These are phyloP conservation scores for Scartelaos histophorus DNA, from an alignment of 2,113 vertebrate genomes.

Conservation along the genomic window DNA sequence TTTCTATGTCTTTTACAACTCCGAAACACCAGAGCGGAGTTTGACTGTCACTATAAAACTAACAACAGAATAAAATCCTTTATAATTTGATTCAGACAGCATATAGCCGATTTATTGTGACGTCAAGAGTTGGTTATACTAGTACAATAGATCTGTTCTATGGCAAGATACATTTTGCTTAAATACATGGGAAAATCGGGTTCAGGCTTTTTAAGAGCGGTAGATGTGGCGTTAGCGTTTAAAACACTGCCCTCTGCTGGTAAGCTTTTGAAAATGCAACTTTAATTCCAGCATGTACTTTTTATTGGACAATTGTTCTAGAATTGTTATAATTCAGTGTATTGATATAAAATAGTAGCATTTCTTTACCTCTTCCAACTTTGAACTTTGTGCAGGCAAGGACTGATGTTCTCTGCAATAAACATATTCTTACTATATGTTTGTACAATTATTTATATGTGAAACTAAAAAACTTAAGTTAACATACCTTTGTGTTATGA, in stretches of 20 bases:
- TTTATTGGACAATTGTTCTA: not conserved
- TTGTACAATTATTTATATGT: not conserved
- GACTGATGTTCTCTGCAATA: slow-evolving; percentile 2
- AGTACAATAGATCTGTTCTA: too few species aligned
- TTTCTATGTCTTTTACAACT: too few species aligned
- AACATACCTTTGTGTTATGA: slow-evolving; percentile 8
- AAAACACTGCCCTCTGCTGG: slow-evolving; percentile 58
- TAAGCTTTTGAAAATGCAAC: not conserved
- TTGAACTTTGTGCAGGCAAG: not conserved
- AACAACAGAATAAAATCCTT: too few species aligned
- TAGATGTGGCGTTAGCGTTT: slow-evolving; percentile 7
- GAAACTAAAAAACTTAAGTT: not conserved
- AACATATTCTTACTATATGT: not conserved
- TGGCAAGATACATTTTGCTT: too few species aligned
- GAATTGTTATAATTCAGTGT: too few species aligned
- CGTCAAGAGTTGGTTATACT: too few species aligned
- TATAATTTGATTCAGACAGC: too few species aligned
- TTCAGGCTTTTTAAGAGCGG: not conserved
- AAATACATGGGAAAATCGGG: too few species aligned
- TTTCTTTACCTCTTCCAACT: not conserved
- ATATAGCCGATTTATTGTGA: too few species aligned
- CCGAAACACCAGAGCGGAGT: too few species aligned
- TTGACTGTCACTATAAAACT: too few species aligned
- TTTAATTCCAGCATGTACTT: not conserved
- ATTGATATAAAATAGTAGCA: not conserved